Evolutionary conservation across 2,797 vertebrate species (phyloP).

Genomic region (Ctenochaetus hawaiiensis): DNA sequence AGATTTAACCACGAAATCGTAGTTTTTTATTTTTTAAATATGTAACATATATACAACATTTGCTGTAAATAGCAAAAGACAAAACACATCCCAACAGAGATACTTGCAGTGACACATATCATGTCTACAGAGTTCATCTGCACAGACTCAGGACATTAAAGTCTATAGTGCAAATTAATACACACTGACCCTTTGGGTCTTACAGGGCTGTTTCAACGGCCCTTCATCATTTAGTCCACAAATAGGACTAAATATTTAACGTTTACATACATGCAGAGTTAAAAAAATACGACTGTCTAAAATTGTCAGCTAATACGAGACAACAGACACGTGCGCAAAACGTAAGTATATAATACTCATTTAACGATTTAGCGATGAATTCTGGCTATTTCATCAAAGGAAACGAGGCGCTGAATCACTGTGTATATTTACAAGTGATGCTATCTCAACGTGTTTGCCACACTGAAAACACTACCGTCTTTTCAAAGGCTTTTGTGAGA

Average conservation of each 20-base stretch:
- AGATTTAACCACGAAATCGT: constrained; percentile 60
- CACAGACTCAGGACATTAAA: constrained; percentile 77
- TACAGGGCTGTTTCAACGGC: constrained; percentile 85
- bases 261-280: constrained; percentile 85
- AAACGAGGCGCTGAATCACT: constrained; percentile 17
- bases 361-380: constrained; percentile 63
- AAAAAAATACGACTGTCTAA: constrained; percentile 79
- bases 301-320: constrained; percentile 75
- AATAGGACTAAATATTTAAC: constrained; percentile 80
- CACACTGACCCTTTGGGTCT: constrained; percentile 85
- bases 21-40: constrained; percentile 65
- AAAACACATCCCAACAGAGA: constrained; percentile 77
- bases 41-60: constrained; percentile 68
- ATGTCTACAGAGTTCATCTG: constrained; percentile 80
- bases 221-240: constrained; percentile 79
- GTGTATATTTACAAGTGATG: constrained; percentile 60
- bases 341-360: constrained; percentile 85
- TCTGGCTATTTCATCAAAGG: constrained; percentile 58
- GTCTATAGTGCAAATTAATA: constrained; percentile 81
- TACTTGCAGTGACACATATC: constrained; percentile 71
- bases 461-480: constrained; percentile 21
- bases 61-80: constrained; percentile 74
- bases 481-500: constrained; percentile 6
- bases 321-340: constrained; percentile 77
- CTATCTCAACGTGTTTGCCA: constrained; percentile 10